A percentile compares a stretch with the other conserved stretches of the same genome.
phyloP scores from a whole-genome alignment of 2,888 invertebrate species.

The Cantharis rufa region DNA sequence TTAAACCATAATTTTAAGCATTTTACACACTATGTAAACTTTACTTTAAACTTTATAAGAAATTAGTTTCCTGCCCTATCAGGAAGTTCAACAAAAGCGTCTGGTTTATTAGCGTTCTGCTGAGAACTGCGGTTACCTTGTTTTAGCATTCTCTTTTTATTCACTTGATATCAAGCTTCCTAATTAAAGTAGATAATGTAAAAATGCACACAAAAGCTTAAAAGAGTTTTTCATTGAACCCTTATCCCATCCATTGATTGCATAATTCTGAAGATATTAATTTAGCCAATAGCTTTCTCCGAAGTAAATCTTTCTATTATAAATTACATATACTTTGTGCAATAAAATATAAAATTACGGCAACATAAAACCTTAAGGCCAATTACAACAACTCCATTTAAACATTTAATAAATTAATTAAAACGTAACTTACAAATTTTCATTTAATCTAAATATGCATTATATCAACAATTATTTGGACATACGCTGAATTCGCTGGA shows the following conservation, averaged over 20 bases:
- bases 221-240: background rate
- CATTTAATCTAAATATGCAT: no score
- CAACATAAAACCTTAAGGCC: no score
- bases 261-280: background rate
- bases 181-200: slow-evolving; percentile 8
- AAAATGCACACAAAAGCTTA: slow-evolving; percentile 3
- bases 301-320: background rate
- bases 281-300: background rate
- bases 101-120: slow-evolving; percentile 2
- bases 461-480: no score
- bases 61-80: slow-evolving; percentile 5
- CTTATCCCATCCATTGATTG: background rate
- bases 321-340: background rate
- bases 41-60: background rate
- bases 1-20: background rate
- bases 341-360: no score
- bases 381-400: no score
- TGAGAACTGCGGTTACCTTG: slow-evolving; percentile 4
- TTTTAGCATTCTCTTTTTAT: slow-evolving; percentile 5
- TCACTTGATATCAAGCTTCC: background rate
- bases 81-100: slow-evolving; percentile 9
- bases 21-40: background rate
- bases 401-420: no score
- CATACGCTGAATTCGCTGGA: no score
- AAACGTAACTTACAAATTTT: no score